Base-by-base conservation (phyloP, 2,113 vertebrate species). In the Todiramphus chloris region DNA sequence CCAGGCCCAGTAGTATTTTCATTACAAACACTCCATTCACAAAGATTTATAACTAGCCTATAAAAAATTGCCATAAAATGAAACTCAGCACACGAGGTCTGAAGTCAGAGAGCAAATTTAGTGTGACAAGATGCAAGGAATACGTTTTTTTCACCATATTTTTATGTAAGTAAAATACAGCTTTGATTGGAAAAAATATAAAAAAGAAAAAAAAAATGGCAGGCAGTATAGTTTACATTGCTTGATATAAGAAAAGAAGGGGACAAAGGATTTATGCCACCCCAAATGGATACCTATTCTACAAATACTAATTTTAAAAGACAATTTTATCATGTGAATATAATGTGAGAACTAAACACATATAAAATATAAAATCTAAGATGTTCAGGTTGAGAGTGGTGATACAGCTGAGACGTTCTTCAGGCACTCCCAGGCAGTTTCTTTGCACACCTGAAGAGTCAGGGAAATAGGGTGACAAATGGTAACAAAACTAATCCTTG, bases 21-120 rank as follows among this genome's bases (percentile, higher is more conserved):
- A 87, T 83, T 87, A 83, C 46, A 93, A 94, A 95, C 35, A 79
- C 39, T 90, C 27, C 19, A 66, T 88, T 96, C 90, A 91, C 55
- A 77, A 70, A 85, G 90, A 93, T 69, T 95, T 85, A 94, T 46
- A 84, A 88, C 44, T 46, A 66, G 11, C n/a, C 11, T 62, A 62
- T 90, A 63, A 94, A 96, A 85, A 83, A 41, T 13, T 39, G 53
- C 63, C 60, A 53, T 91, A 83, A 96, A 89, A 70, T 74, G 55
- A 92, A 90, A 96, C 41, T 87, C 28, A 53, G 81, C 50, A 76
- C 37, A 80, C 20, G 43, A 88, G 6, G 17, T 67, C 87, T 91
- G 51, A 94, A 83, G 73, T 51, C 56, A 84, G 72, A 85, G n/a
- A 89, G 31, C 27, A 91, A 94, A 94, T 78, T 60, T 44, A 9